Base-by-base conservation (phyloP, 2,113 vertebrate species). In the Acinonyx jubatus region DNA sequence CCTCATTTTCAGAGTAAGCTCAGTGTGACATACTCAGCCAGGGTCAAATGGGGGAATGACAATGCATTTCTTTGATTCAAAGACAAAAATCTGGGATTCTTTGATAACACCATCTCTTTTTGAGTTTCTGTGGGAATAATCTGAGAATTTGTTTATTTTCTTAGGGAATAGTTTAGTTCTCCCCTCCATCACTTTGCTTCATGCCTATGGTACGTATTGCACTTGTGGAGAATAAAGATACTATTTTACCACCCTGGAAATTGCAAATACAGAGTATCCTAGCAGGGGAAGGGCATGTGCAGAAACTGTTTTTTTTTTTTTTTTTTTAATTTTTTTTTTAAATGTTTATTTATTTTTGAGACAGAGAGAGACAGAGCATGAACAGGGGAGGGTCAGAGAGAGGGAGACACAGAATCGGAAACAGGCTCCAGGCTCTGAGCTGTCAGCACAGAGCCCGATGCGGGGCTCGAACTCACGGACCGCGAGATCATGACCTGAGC, bases 131-230 rank as follows among this genome's bases (percentile, higher is more conserved):
- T 61, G 36, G 66, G 73, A 66, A 79, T 69, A 33, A 63, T 45
- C 61, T 52, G 48, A 79, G 76, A n/a, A 79, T n/a, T 50, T 79
- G 48, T 21, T 61, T 79, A 41, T n/a, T 84, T 93, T 41, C 13
- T 50, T 73, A 68, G 71, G n/a, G 36, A 63, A 7, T 55, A 61
- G 16, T 69, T 50, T 63, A 29, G 57, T 92, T n/a, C 27, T 7
- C 48, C 12, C 7, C 38, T 41, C 5, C 4, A 41, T 80, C 55
- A 36, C 29, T 66, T 91, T 50, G 82, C 63, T 89, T 27, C 41
- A 7, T 71, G 50, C 80, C 74, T 36, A 0, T 41, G n/a, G 36
- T 10, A 31, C 38, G 36, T 12, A 31, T 36, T 4, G 0, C 19
- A 2, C 25, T 76, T 50, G 25, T 11, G 23, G n/a, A 66, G 50